These are phyloP conservation scores for Lordiphosa collinella DNA, from an alignment of 1,140 invertebrate genomes.

Conservation along the genomic window DNA sequence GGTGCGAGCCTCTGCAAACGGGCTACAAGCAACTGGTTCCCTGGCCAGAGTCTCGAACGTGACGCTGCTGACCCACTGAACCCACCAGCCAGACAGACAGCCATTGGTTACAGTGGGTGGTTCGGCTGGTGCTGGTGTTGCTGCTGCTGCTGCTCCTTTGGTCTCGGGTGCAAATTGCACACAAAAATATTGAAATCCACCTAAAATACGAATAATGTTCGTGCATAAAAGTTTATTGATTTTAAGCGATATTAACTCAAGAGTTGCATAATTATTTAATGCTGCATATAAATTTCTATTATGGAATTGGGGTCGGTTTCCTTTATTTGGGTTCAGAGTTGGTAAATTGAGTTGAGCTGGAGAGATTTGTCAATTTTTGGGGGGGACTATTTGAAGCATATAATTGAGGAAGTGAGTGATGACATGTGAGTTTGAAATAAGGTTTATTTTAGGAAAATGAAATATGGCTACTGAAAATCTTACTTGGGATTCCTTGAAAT, in stretches of 20 bases:
- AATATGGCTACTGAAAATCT: no score
- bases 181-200: slow-evolving; percentile 61
- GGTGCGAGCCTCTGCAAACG: slow-evolving; percentile 25
- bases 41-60: slow-evolving; percentile 43
- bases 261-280: slow-evolving; percentile 66
- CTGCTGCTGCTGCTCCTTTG: slow-evolving; percentile 32
- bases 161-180: slow-evolving; percentile 62
- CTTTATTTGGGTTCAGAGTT: slow-evolving; percentile 13
- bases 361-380: no score
- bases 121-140: slow-evolving; percentile 24
- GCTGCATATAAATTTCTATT: slow-evolving; percentile 51
- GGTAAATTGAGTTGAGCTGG: slow-evolving; percentile 17
- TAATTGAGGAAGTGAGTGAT: no score
- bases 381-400: no score
- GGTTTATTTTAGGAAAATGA: no score
- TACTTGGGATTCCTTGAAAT: no score
- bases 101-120: slow-evolving; percentile 47
- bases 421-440: no score
- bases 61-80: slow-evolving; percentile 75
- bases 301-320: slow-evolving; percentile 24
- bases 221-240: slow-evolving; percentile 73
- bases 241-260: slow-evolving; percentile 48
- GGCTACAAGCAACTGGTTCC: slow-evolving; percentile 48
- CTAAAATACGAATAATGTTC: slow-evolving; percentile 40
- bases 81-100: slow-evolving; percentile 24